Conservation (phyloP, 2,888 invertebrate species). For the Leucozona laternaria region DNA sequence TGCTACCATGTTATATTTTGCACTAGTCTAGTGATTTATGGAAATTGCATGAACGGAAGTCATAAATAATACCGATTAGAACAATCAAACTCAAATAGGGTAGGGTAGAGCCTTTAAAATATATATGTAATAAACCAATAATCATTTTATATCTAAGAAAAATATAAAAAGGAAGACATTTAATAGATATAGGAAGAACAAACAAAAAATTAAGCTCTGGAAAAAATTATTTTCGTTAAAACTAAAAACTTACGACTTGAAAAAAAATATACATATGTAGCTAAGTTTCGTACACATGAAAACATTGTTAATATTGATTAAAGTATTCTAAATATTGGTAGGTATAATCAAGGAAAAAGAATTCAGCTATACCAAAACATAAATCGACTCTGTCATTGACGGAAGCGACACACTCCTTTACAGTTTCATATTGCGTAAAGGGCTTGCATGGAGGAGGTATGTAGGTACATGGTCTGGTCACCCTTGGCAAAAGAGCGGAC, state of each 20-base stretch:
- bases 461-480: constrained; percentile 22
- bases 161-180: background rate
- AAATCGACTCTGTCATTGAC: constrained; percentile 47
- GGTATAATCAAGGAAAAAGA: background rate
- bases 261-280: background rate
- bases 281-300: background rate
- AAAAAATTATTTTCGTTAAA: background rate
- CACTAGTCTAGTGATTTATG: constrained; percentile 58
- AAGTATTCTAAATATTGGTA: background rate
- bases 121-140: background rate
- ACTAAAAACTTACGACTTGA: background rate
- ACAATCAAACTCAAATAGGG: constrained; percentile 13
- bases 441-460: constrained; percentile 7
- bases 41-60: constrained; percentile 61
- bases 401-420: constrained; percentile 51
- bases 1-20: constrained; percentile 55
- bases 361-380: constrained; percentile 28
- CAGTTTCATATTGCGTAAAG: constrained; percentile 30
- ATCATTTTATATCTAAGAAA: background rate
- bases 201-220: background rate
- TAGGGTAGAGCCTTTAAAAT: background rate
- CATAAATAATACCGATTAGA: constrained; percentile 63
- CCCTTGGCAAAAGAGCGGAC: constrained; percentile 36
- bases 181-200: background rate
- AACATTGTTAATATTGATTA: background rate